A percentile compares a stretch with the other conserved stretches of the same genome.
Conservation (phyloP, 2,113 vertebrate genomes). For the Nettapus auritus region DNA sequence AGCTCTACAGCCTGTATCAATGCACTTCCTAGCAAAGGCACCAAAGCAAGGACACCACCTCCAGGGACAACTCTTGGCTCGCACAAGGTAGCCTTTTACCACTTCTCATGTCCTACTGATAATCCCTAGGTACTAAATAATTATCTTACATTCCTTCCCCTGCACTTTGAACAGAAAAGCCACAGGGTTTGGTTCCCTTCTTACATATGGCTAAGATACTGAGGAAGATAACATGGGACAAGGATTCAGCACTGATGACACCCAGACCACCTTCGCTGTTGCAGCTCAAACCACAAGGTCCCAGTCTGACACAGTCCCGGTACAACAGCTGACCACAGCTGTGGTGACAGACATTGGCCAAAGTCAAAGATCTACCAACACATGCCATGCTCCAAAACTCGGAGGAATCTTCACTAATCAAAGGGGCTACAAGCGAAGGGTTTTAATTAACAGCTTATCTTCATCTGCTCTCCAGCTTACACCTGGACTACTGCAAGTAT, state of each 20-base stretch:
- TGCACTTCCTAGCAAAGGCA: background rate
- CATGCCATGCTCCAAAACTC: background rate
- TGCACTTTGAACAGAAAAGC: background rate
- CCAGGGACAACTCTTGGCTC: fast-evolving
- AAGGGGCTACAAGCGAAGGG: background rate
- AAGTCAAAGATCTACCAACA: background rate
- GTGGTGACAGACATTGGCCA: background rate
- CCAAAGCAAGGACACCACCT: background rate
- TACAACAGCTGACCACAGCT: background rate
- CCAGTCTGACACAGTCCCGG: background rate
- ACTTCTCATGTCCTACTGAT: background rate
- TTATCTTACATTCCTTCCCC: background rate
- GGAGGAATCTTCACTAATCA: background rate
- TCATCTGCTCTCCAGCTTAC: background rate
- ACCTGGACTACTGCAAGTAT: background rate
- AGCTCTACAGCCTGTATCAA: background rate
- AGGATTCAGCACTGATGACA: background rate
- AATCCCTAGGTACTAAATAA: background rate
- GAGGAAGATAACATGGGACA: background rate
- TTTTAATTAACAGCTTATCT: background rate
- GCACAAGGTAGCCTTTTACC: background rate
- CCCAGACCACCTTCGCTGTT: background rate
- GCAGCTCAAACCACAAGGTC: background rate
- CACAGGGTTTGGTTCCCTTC: background rate
- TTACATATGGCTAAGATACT: background rate